A percentile compares a stretch with the other conserved stretches of the same genome.
phyloP scores from a whole-genome alignment of 2,797 vertebrate species.

The Megalops cyprinoides region DNA sequence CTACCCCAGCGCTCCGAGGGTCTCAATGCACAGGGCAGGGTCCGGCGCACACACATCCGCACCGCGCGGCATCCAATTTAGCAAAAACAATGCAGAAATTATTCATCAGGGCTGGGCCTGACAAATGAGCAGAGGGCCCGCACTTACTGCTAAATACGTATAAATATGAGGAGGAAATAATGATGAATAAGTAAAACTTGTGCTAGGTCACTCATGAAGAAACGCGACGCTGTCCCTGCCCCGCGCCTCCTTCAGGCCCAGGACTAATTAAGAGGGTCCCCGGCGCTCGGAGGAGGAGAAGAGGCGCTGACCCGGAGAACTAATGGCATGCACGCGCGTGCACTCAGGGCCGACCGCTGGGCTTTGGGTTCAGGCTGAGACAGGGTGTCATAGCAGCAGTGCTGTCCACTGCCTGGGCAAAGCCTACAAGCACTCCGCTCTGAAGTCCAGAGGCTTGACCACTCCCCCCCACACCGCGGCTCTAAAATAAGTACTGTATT shows the following conservation, averaged over 20 bases:
- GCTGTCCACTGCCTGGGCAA: background rate
- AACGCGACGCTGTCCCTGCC: conserved; percentile 46
- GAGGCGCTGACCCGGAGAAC: background rate
- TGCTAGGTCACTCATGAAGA: conserved; percentile 54
- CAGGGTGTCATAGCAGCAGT: background rate
- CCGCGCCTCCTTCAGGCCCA: background rate
- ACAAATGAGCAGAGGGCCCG: conserved; percentile 68
- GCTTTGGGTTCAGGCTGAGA: background rate
- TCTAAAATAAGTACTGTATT: conserved; percentile 10
- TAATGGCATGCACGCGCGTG: background rate
- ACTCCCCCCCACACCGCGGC: background rate
- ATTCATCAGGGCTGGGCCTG: conserved; percentile 70
- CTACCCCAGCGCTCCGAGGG: conserved; percentile 54
- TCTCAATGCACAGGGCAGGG: conserved; percentile 39
- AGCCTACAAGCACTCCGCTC: background rate
- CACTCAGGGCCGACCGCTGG: background rate
- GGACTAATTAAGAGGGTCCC: conserved; percentile 12
- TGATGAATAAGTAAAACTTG: conserved; percentile 26
- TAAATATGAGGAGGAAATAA: conserved; percentile 49
- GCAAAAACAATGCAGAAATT: conserved; percentile 77
- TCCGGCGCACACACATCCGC: conserved; percentile 25
- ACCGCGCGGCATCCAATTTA: conserved; percentile 67
- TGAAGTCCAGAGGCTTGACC: background rate
- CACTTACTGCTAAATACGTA: conserved; percentile 43
- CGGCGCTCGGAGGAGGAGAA: background rate